Evolutionary conservation across 2,888 invertebrate species (phyloP), one percentile per base, ranked within the genome.

Genomic region (Cephalotes varians): DNA sequence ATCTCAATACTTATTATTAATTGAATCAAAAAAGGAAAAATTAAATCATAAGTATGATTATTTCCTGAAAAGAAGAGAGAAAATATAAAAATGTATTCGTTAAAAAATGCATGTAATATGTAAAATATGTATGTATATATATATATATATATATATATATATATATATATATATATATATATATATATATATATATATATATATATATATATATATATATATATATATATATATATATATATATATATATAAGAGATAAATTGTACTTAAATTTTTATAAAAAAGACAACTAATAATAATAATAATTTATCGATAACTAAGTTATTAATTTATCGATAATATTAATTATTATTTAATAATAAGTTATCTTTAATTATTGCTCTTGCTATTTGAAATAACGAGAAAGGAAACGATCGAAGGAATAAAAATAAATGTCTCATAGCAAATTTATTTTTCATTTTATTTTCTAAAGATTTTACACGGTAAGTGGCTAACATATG

Each of bases 401-500:
- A n/a, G 18, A 28, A 72, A 7, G 40, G n/a, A 72, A 62, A 62
- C 15, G 4, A 7, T 40, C 12, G 1, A 51, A n/a, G 31, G 69
- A 56, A 21, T 44, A 18, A 1, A 71, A 83, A 44, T 58, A 62
- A 65, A 31, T 44, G 5, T 67, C 47, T 72, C 1, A 18, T 51
- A 76, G 31, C 9, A 12, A 12, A 60, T 76, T 73, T 64, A 37
- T 73, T 62, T 88, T 84, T n/a, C n/a, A 83, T 85, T 85, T 90
- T 83, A 87, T 87, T 85, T 90, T 81, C 21, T 37, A 85, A 83
- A 87, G 86, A 87, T 81, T 83, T 88, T 40, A 89, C 90, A 89
- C 87, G 90, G 90, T 80, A 90, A 87, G 90, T 88, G 82, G 88
- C 87, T 89, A 87, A 90, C 90, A 88, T 86, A 91, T 88, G 89